These are phyloP conservation scores for Hydractinia echinata DNA, from an alignment of 30 jellyfish, hydroid and myxozoan species.

Conservation along the genomic window DNA sequence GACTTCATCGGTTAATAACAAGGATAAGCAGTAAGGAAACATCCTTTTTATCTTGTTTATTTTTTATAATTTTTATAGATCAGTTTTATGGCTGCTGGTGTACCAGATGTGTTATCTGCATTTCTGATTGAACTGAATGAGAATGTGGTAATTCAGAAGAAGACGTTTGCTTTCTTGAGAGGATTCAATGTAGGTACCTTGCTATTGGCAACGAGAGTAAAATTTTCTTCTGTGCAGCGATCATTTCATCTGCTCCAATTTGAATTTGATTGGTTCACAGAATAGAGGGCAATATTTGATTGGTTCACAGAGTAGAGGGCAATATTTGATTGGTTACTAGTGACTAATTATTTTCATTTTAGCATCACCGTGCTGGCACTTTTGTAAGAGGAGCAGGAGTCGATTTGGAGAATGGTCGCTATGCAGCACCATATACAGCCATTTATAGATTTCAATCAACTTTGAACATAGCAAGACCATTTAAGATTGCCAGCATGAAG, in stretches of 20 bases:
- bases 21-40: background rate
- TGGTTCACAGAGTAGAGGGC: background rate
- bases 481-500: conserved; percentile 51
- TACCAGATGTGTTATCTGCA: conserved; percentile 86
- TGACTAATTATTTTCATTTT: background rate
- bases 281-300: background rate
- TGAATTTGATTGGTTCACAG: background rate
- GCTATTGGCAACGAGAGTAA: no score
- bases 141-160: conserved; percentile 58
- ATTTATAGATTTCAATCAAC: conserved; percentile 69
- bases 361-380: conserved; percentile 67
- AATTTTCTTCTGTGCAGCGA: no score
- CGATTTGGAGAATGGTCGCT: conserved; percentile 63
- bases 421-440: conserved; percentile 75
- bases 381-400: conserved; percentile 70
- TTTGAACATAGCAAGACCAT: conserved; percentile 51
- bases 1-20: no score
- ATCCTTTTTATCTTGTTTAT: background rate
- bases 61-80: conserved; percentile 28
- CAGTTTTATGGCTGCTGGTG: conserved; percentile 91
- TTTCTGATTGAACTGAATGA: conserved; percentile 57
- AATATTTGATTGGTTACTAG: background rate
- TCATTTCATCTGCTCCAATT: background rate
- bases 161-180: conserved; percentile 45
- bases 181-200: conserved; percentile 44